These are phyloP conservation scores for Glaucopsyche alexis DNA, from an alignment of 2,888 invertebrate species.

Conservation along the genomic window DNA sequence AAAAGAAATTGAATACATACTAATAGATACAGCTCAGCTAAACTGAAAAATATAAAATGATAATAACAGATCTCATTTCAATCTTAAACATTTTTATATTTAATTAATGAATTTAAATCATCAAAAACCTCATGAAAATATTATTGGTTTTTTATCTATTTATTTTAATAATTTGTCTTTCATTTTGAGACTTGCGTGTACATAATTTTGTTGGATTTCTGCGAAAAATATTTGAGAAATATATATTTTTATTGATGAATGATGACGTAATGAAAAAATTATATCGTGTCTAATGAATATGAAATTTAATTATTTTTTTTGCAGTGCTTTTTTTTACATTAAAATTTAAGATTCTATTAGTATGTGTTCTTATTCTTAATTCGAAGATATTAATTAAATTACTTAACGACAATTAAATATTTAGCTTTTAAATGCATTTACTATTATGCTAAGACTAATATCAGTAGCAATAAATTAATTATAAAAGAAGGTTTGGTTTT, in stretches of 20 bases:
- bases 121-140: not conserved
- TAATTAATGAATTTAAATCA: too few species aligned
- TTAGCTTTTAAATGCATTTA: conserved; percentile 27
- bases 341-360: not conserved
- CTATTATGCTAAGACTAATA: conserved; percentile 19
- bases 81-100: not conserved
- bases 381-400: conserved; percentile 21
- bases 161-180: too few species aligned
- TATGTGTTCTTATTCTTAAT: not conserved
- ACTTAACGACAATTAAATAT: not conserved
- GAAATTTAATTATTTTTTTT: not conserved
- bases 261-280: too few species aligned
- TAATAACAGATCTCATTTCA: not conserved
- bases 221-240: too few species aligned
- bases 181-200: too few species aligned
- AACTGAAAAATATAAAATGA: not conserved
- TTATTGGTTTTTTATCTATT: too few species aligned
- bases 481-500: not conserved
- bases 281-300: too few species aligned
- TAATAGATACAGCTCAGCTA: not conserved
- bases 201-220: too few species aligned
- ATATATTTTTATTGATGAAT: too few species aligned
- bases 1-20: not conserved
- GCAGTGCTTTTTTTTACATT: not conserved
- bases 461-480: conserved; percentile 12